Conservation (phyloP, 2,113 vertebrate genomes). For the Alosa alosa region DNA sequence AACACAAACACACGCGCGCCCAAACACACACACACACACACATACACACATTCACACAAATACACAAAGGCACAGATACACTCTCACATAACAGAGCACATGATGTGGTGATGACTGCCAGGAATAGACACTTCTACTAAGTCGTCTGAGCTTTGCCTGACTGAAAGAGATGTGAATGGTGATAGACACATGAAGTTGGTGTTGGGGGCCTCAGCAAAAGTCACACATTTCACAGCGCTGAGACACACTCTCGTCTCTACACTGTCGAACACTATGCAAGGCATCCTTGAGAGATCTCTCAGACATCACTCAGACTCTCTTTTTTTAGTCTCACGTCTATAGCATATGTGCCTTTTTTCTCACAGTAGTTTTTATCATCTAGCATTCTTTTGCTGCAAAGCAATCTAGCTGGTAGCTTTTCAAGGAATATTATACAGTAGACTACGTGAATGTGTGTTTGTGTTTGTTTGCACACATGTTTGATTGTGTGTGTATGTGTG, state of each 20-base stretch:
- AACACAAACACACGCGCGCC: neutral
- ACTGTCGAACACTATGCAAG: neutral
- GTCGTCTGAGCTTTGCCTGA: neutral
- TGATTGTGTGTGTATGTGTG: neutral
- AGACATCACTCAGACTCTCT: neutral
- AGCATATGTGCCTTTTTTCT: neutral
- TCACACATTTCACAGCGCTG: neutral
- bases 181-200: neutral
- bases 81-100: constrained; percentile 1
- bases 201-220: neutral
- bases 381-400: neutral
- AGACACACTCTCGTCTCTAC: neutral
- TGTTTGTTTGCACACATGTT: neutral
- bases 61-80: constrained; percentile 5
- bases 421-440: no score
- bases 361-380: no score
- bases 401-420: neutral
- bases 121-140: neutral
- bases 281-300: neutral
- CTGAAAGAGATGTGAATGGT: neutral
- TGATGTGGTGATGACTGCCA: constrained; percentile 6
- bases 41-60: neutral
- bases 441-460: neutral
- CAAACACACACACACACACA: neutral
- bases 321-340: neutral